Evolutionary conservation across 2,113 vertebrate species (phyloP), one percentile per base, ranked within the genome.

Genomic region (Carollia perspicillata): DNA sequence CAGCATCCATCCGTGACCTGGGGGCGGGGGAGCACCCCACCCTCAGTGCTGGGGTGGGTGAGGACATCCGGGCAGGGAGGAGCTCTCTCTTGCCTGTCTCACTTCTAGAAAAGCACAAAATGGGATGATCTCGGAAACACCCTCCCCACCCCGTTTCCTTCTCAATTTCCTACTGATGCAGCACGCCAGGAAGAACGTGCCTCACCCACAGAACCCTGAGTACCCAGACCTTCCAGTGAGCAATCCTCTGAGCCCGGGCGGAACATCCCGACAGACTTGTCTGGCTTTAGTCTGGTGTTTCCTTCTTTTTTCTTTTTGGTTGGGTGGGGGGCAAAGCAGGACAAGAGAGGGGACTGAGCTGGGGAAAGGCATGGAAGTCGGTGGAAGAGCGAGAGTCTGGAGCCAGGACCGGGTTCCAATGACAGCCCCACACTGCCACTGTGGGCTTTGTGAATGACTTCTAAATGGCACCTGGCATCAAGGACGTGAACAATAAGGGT

Each of bases 91-190:
- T 84, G 71, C 66, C 75, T 28, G 37, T 37, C 65, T 97, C 81
- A 88, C 66, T 89, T 97, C 90, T 92, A 94, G 75, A 49, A 93
- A 96, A 89, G 35, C 65, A 63, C 16, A 33, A 92, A 77, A 74
- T 65, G 55, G 37, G 22, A 81, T 72, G 51, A 89, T 68, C 93
- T 93, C 8, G 42, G 92, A 96, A 97, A 95, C 6, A 26, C 42
- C 74, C 89, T 37, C 90, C 89, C 88, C 90, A 92, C 44, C 37
- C 83, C 69, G 58, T 94, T 97, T 97, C 97, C 97, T 89, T 83
- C 85, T 95, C 84, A 30, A 74, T 91, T 96, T 96, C 95, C 93
- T 71, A 85, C 47, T 13, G 30, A 93, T 92, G 90, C 60, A 84
- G 42, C 79, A 87, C 0, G 2, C 47, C 93, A 96, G 97, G 95